phyloP scores from a whole-genome alignment of 2,888 invertebrate species.

The Pinctada fucata region DNA sequence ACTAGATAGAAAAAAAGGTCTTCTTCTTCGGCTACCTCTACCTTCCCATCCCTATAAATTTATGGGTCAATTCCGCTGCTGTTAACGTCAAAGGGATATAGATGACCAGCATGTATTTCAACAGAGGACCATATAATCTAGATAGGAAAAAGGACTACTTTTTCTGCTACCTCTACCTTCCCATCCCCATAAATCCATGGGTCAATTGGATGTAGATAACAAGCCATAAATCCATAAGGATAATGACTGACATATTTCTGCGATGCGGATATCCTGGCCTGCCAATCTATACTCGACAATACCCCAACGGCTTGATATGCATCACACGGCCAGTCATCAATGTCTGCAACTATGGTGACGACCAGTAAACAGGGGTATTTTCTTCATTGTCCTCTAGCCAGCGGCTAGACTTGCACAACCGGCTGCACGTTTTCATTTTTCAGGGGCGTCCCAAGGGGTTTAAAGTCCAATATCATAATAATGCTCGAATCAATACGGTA shows the following conservation, averaged over 20 bases:
- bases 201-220: neutral
- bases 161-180: too few species aligned
- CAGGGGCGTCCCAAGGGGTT: constrained; percentile 12
- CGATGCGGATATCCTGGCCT: neutral
- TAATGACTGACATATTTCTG: neutral
- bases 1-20: too few species aligned
- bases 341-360: constrained; percentile 38
- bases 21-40: too few species aligned
- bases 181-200: neutral
- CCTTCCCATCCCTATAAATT: too few species aligned
- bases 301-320: neutral
- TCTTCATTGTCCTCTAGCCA: constrained; percentile 21
- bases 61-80: neutral
- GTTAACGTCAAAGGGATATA: too few species aligned
- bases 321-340: constrained; percentile 23
- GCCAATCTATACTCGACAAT: neutral
- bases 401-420: constrained; percentile 13
- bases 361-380: constrained; percentile 23
- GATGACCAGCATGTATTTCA: too few species aligned
- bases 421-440: constrained; percentile 10
- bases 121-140: too few species aligned
- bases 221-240: neutral
- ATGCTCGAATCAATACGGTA: neutral
- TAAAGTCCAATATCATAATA: constrained; percentile 9
- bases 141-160: too few species aligned